A percentile compares a stretch with the other conserved stretches of the same genome.
These are phyloP conservation scores for Labeo rohita DNA, from an alignment of 2,113 vertebrate species.

Conservation along the genomic window DNA sequence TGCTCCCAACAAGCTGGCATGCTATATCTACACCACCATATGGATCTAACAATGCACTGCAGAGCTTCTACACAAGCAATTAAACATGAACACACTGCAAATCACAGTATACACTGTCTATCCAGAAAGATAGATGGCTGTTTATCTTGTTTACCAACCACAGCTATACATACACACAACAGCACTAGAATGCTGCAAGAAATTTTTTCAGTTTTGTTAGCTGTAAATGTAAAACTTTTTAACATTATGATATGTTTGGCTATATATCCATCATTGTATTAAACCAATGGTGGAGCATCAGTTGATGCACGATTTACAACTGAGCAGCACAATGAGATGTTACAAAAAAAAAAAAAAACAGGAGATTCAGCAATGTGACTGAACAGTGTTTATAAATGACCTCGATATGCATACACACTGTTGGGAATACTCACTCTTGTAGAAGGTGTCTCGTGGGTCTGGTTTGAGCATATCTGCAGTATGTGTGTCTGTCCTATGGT, in stretches of 20 bases:
- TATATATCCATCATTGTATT: background rate
- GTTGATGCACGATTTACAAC: background rate
- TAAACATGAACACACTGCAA: background rate
- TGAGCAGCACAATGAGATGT: background rate
- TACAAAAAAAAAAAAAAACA: no score
- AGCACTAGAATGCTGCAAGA: background rate
- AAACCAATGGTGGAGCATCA: background rate
- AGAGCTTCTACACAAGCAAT: constrained; percentile 10
- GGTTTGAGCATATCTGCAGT: constrained; percentile 90
- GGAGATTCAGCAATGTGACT: background rate
- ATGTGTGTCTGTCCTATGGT: constrained; percentile 59
- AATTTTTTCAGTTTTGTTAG: background rate
- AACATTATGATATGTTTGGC: no score
- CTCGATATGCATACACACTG: constrained; percentile 16
- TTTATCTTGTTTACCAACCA: background rate
- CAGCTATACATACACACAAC: background rate
- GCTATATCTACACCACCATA: constrained; percentile 9
- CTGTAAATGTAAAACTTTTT: background rate
- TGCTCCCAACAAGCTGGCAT: constrained; percentile 13
- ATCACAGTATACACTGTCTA: background rate
- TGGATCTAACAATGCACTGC: background rate
- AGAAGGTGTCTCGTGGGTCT: constrained; percentile 93
- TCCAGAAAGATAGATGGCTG: background rate
- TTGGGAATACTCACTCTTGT: constrained; percentile 83
- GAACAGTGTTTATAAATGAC: background rate